These are phyloP conservation scores for Terrapene triunguis DNA, from an alignment of 2,113 vertebrate genomes.

Conservation along the genomic window DNA sequence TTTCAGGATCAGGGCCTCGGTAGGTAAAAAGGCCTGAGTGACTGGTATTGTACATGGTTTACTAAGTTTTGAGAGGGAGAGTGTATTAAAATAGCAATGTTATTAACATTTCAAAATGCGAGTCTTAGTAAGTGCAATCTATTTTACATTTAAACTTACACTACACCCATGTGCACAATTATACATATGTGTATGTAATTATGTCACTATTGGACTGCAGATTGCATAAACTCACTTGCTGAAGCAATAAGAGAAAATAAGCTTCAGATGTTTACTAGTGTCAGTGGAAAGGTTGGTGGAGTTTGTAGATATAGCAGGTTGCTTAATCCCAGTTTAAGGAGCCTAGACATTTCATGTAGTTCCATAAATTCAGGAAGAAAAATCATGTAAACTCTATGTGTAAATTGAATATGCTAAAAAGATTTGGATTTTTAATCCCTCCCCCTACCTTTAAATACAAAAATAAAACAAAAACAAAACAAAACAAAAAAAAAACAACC, in stretches of 20 bases:
- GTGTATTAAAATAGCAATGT: not conserved
- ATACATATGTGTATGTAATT: not conserved
- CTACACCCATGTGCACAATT: not conserved
- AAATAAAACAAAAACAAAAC: no score
- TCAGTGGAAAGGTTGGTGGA: not conserved
- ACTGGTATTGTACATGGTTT: not conserved
- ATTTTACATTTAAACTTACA: not conserved
- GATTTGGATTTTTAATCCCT: not conserved
- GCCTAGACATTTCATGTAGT: not conserved
- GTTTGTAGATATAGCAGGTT: not conserved
- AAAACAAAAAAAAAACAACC: not conserved
- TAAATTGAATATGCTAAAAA: not conserved
- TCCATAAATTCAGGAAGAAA: not conserved
- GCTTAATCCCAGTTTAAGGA: not conserved
- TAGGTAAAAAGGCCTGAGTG: not conserved
- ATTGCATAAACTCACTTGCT: rapidly evolving
- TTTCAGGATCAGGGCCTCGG: not conserved
- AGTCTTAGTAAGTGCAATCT: not conserved
- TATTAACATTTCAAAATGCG: not conserved
- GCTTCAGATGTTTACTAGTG: rapidly evolving
- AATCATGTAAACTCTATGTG: not conserved
- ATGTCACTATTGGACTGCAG: not conserved
- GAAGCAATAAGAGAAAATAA: not conserved
- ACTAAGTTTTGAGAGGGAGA: not conserved
- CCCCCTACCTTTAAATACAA: not conserved